Conservation (phyloP, 1,140 invertebrate species). For the Tetramorium parvispinum region DNA sequence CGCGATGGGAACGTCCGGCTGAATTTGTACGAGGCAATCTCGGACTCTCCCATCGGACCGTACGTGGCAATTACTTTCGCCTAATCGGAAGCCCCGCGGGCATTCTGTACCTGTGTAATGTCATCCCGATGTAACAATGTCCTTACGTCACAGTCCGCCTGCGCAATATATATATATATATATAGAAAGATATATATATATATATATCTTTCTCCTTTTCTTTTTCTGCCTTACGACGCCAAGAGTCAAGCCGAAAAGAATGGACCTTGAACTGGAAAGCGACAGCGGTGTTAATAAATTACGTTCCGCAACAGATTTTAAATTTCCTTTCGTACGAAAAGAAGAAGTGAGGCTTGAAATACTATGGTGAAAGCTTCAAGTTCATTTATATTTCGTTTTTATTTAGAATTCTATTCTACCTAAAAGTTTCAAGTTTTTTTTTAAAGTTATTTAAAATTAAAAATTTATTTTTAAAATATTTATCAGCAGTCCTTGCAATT, state of each 20-base stretch:
- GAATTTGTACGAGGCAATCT: conserved; percentile 58
- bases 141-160: conserved; percentile 57
- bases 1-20: conserved; percentile 44
- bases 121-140: conserved; percentile 11
- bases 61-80: conserved; percentile 64
- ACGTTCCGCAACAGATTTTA: neutral
- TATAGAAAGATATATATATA: neutral
- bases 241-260: neutral
- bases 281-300: conserved; percentile 19
- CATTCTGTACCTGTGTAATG: conserved; percentile 37
- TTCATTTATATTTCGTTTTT: neutral
- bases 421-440: neutral
- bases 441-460: neutral
- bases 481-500: neutral
- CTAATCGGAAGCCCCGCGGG: conserved; percentile 55
- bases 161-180: neutral
- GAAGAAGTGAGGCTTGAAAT: neutral
- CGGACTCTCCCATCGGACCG: conserved; percentile 1
- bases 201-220: neutral
- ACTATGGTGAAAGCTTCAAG: neutral
- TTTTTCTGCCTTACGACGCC: conserved; percentile 38
- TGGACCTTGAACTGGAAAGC: conserved; percentile 48
- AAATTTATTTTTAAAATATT: neutral
- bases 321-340: neutral
- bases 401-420: neutral